These are phyloP conservation scores for Pongo pygmaeus DNA, from an alignment of 2,113 vertebrate genomes.

Conservation along the genomic window DNA sequence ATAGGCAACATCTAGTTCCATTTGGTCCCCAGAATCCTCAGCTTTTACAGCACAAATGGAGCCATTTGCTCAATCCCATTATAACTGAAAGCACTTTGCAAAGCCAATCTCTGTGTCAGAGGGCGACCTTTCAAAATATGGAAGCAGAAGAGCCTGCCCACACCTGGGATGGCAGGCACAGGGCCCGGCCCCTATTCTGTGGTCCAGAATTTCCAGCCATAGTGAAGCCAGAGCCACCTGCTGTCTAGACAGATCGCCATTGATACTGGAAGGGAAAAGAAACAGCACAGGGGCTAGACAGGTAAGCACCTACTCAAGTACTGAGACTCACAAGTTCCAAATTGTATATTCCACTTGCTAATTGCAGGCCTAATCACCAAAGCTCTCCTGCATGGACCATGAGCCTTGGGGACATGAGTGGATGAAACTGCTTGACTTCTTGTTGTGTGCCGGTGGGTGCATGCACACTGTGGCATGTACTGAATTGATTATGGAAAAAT, in stretches of 20 bases:
- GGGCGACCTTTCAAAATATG: not conserved
- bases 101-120: not conserved
- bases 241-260: not conserved
- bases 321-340: not conserved
- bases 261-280: not conserved
- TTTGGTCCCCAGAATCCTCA: not conserved
- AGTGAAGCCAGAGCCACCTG: not conserved
- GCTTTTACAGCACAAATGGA: not conserved
- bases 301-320: too few species aligned
- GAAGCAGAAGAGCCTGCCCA: not conserved
- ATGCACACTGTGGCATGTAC: not conserved
- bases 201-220: not conserved
- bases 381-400: accelerated
- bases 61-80: conserved; percentile 12
- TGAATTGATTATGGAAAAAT: not conserved
- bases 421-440: not conserved
- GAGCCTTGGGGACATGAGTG: not conserved
- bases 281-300: not conserved
- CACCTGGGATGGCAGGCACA: not conserved
- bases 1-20: conserved; percentile 51
- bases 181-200: not conserved
- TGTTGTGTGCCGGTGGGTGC: not conserved
- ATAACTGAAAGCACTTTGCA: not conserved
- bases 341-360: not conserved
- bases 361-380: not conserved